Evolutionary conservation across 2,888 invertebrate species (phyloP).

Genomic region (Scaptomyza cyrtandrae): DNA sequence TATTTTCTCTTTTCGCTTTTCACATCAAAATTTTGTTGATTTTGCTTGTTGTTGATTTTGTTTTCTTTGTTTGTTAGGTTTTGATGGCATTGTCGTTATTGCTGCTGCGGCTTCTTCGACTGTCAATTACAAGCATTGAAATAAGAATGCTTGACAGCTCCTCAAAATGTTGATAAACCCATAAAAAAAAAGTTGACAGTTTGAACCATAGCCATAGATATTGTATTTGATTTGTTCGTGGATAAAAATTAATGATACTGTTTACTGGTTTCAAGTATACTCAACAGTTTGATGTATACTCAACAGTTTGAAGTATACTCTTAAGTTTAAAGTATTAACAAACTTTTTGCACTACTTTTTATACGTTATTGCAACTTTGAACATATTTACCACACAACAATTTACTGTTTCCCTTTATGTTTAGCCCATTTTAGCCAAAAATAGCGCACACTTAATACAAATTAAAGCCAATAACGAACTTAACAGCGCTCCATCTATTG

Average conservation of each 20-base stretch:
- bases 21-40: slow-evolving; percentile 29
- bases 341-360: no score
- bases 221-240: background rate
- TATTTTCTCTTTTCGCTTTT: slow-evolving; percentile 38
- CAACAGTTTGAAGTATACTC: no score
- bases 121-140: slow-evolving; percentile 66
- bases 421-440: background rate
- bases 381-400: no score
- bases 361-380: no score
- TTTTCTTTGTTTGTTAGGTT: slow-evolving; percentile 13
- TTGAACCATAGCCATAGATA: background rate
- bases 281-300: no score
- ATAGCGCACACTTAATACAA: slow-evolving; percentile 4
- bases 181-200: background rate
- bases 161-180: slow-evolving; percentile 24
- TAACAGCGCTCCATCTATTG: slow-evolving; percentile 2
- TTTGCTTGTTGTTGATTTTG: slow-evolving; percentile 17
- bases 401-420: background rate
- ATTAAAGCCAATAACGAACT: slow-evolving; percentile 25
- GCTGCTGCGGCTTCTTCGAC: slow-evolving; percentile 35
- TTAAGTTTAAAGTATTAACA: no score
- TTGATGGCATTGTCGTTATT: slow-evolving; percentile 30
- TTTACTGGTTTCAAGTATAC: no score
- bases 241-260: background rate
- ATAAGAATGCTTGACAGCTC: slow-evolving; percentile 47